Evolutionary conservation across 2,113 vertebrate genomes (phyloP).

Genomic region (Proteles cristata): DNA sequence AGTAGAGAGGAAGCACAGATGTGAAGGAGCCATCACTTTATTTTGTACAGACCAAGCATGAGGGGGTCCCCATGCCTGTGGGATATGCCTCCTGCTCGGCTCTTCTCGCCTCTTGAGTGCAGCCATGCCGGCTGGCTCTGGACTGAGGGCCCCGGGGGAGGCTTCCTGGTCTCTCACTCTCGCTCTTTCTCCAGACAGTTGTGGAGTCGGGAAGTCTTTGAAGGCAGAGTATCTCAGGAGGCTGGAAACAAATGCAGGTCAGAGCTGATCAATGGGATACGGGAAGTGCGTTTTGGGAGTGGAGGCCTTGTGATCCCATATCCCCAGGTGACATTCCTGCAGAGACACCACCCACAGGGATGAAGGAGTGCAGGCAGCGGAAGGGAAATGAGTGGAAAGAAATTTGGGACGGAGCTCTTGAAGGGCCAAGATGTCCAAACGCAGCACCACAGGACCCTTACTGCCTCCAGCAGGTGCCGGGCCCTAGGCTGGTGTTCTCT

Average conservation of each 20-base stretch:
- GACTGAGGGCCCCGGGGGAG: neutral
- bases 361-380: accelerated
- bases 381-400: neutral
- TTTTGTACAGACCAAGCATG: constrained; percentile 28
- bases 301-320: accelerated
- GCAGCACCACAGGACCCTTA: accelerated
- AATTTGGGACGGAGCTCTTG: neutral
- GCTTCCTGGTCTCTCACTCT: neutral
- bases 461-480: accelerated
- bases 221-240: neutral
- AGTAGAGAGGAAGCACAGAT: neutral
- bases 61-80: accelerated
- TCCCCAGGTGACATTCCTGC: neutral
- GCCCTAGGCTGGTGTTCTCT: neutral
- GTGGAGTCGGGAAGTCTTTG: neutral
- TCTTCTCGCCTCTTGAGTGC: neutral
- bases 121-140: neutral
- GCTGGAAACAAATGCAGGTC: constrained; percentile 40
- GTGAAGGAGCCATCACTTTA: constrained; percentile 55
- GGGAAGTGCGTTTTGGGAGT: too few relatives aligned
- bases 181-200: neutral
- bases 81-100: neutral
- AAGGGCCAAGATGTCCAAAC: accelerated
- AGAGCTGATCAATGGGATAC: neutral
- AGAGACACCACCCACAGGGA: neutral